phyloP scores from a whole-genome alignment of 2,888 invertebrate genomes.

The Frankliniella intonsa region DNA sequence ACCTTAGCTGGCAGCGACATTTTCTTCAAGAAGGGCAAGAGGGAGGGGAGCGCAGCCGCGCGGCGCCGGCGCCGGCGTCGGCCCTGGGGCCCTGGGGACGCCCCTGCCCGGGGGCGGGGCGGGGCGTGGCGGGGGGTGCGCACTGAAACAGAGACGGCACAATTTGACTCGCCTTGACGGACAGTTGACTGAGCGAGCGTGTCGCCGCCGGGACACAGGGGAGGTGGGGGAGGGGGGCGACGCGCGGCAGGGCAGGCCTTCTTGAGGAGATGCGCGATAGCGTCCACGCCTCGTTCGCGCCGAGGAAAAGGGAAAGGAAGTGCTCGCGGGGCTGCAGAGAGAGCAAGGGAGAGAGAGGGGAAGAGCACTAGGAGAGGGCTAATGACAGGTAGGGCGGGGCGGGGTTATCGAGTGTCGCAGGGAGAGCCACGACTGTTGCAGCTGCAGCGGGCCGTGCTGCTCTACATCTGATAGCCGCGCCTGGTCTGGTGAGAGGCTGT shows the following conservation, averaged over 20 bases:
- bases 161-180: conserved; percentile 16
- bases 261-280: neutral
- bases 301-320: conserved; percentile 16
- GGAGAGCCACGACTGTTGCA: conserved; percentile 4
- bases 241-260: neutral
- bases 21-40: neutral
- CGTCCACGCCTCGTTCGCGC: neutral
- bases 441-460: too few relatives aligned
- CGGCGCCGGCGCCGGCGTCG: neutral
- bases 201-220: neutral
- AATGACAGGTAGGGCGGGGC: conserved; percentile 20
- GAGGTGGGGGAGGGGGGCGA: neutral
- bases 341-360: conserved; percentile 17
- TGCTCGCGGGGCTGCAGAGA: neutral
- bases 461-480: too few relatives aligned
- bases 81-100: neutral
- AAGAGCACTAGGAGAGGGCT: conserved; percentile 1
- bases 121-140: neutral
- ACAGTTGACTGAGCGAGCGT: conserved; percentile 13
- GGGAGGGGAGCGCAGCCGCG: neutral
- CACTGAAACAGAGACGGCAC: neutral
- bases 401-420: conserved; percentile 22
- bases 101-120: neutral
- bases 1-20: neutral
- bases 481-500: too few relatives aligned